These are phyloP conservation scores for Rhadinocentrus ornatus DNA, from an alignment of 2,797 vertebrate species.

Conservation along the genomic window DNA sequence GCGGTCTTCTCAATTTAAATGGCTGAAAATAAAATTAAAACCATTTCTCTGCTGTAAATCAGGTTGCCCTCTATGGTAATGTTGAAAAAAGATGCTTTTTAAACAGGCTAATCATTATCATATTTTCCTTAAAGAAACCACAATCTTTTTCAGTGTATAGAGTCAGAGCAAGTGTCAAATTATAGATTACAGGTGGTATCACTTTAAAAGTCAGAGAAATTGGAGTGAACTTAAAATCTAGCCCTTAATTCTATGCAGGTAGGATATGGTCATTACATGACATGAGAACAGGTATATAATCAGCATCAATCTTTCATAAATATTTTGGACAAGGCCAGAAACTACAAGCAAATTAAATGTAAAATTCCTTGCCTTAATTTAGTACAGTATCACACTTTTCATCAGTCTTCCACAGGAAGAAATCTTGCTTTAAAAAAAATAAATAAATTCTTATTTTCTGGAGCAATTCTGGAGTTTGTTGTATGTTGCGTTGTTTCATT, in stretches of 20 bases:
- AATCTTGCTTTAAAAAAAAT: conserved; percentile 34
- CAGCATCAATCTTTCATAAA: conserved; percentile 19
- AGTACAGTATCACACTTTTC: conserved; percentile 31
- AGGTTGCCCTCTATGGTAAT: not conserved
- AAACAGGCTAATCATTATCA: not conserved
- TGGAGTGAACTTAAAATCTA: conserved; percentile 51
- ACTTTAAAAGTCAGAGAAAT: conserved; percentile 28
- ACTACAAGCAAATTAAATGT: conserved; percentile 36
- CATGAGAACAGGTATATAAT: conserved; percentile 19
- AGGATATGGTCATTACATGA: conserved; percentile 35
- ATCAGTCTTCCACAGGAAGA: conserved; percentile 84
- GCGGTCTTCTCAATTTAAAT: not conserved
- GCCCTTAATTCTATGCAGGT: conserved; percentile 60
- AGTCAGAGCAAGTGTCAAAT: conserved; percentile 2
- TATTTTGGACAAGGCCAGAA: conserved; percentile 4
- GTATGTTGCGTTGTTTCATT: conserved; percentile 35
- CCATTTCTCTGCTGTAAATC: not conserved
- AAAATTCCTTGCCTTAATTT: conserved; percentile 46
- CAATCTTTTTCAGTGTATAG: not conserved
- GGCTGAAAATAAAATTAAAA: not conserved
- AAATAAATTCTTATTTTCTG: conserved; percentile 26
- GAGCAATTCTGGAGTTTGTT: conserved; percentile 22
- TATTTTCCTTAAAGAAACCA: not conserved
- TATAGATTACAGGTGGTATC: conserved; percentile 8
- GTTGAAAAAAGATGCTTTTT: conserved; percentile 1